Base-by-base conservation (phyloP, 2,888 invertebrate species). In the Ellobium chinense region DNA sequence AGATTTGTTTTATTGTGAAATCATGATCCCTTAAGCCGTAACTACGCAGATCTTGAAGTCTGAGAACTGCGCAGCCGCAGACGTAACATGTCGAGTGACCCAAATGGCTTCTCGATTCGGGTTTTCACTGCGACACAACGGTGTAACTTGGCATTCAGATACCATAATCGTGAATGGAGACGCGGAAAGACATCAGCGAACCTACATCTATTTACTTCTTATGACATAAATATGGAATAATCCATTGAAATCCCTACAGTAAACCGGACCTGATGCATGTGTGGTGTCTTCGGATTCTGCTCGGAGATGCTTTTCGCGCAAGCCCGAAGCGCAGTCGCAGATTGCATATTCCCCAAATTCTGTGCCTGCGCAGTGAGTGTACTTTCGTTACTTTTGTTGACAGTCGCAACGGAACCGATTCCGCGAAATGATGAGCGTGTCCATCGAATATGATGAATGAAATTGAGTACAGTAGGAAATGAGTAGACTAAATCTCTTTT, bases 281-380 rank as follows among this genome's bases (percentile, higher is more conserved):
- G n/a, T 39, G n/a, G 56, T 70, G 34, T 34, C 29, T 18, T 37
- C 62, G 24, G n/a, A 34, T 36, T 27, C 31, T 27, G 37, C 39
- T 58, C 29, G 12, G 46, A 31, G 75, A 76, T 58, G 68, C 69
- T 78, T 29, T 34, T 70, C 81, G 83, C 83, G 83, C 83, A 83
- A 81, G 63, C 83, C 69, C 83, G 62, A 39, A 80, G 81, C 81
- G 83, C 83, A 83, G 81, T 77, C 81, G 83, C 83, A 83, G 80
- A 79, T 77, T 68, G 68, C 77, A 68, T 31, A 60, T 80, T 65
- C 29, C 63, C 56, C 58, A 21, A 66, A 58, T 36, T 66, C 39
- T 68, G 80, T 75, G 80, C 60, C 62, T 80, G 74, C 80, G 80
- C 80, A 80, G 80, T 75, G 80, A 68, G 36, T 27, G 58, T 70